Evolutionary conservation across 2,888 invertebrate genomes (phyloP), one percentile per base, ranked within the genome.

Genomic region (Drosophila buzzatii): DNA sequence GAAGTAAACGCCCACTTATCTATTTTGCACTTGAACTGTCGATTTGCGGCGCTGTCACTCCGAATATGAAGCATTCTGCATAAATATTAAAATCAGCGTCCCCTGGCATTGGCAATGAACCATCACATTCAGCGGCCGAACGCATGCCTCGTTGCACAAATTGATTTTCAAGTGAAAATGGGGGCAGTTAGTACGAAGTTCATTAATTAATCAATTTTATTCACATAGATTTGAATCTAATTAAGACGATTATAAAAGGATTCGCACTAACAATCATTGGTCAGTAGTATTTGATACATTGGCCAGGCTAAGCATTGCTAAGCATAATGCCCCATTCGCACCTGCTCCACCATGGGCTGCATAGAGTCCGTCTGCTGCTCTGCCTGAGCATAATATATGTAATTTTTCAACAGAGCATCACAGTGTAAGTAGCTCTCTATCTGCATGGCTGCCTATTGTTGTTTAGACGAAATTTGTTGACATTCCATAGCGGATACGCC

Each of bases 171-270:
- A 76, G 70, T 45, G 56, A 62, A 57, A 67, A 64, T 18, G 35
- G 52, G 23, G 45, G 55, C 72, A 59, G 23, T 49, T 18, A 37
- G 47, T 55, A 27, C 23, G 27, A 16, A 37, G 53, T 65, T 18
- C 8, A 51, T 58, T 69, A 75, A 76, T 78, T 52, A 79, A 69
- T 73, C 60, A 82, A 69, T 71, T 51, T 62, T 64, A 81, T 79
- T 79, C 66, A 51, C 73, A 81, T 81, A 73, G 37, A 72, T 74
- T 76, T 70, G 16, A 61, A 83, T 75, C 27, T 23, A 64, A 81
- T 78, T 73, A 73, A 14, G 47, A 31, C 9, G 16, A 44, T 53
- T 79, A 79, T 79, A 79, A 73, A 79, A 79, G 68, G 68, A 49
- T 16, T 23, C 18, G 10, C 2, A 39, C 42, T 16, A 6, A n/a